Evolutionary conservation across 2,113 vertebrate genomes (phyloP).

Genomic region (Enhydra lutris): DNA sequence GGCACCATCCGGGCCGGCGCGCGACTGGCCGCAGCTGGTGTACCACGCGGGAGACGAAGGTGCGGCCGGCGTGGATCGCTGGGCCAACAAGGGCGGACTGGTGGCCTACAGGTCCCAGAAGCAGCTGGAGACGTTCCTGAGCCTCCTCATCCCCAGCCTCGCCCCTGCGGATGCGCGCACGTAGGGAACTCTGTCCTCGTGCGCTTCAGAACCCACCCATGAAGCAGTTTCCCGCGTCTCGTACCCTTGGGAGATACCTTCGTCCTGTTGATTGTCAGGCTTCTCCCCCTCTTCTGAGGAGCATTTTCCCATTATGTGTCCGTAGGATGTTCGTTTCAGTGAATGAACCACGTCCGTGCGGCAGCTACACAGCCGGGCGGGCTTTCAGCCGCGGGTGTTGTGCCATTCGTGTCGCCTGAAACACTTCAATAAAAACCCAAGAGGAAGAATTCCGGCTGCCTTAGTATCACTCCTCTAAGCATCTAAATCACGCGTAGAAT

Average conservation of each 20-base stretch:
- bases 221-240: neutral
- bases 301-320: conserved; percentile 28
- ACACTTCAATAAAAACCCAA: neutral
- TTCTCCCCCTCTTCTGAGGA: conserved; percentile 23
- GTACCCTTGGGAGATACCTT: neutral
- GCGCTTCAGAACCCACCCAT: neutral
- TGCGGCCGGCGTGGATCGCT: conserved; percentile 84
- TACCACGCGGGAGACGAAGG: conserved; percentile 82
- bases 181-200: neutral
- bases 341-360: neutral
- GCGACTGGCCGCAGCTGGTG: conserved; percentile 79
- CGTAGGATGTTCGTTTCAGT: conserved; percentile 18
- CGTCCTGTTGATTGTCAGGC: neutral
- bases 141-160: conserved; percentile 45
- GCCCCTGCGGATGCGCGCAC: neutral
- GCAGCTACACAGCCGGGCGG: neutral
- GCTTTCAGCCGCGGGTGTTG: neutral
- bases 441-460: neutral
- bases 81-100: conserved; percentile 90
- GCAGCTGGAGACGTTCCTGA: conserved; percentile 64
- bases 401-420: neutral
- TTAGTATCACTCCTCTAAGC: neutral
- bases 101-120: conserved; percentile 81
- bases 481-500: neutral
- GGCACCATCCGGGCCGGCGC: neutral